phyloP scores from a whole-genome alignment of 1,140 invertebrate species.

The Ptiloglossa arizonensis region DNA sequence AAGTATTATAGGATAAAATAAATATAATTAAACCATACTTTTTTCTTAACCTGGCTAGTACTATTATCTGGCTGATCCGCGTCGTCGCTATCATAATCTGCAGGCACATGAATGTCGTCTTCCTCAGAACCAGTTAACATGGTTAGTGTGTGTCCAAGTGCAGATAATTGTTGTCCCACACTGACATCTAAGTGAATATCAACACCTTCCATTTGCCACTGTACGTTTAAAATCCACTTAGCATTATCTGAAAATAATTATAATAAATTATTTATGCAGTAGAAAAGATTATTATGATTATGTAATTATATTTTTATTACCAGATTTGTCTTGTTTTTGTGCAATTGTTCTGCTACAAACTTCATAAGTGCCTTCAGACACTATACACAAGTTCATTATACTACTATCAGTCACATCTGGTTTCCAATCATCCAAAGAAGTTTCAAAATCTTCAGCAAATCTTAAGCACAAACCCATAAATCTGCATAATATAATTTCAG shows the following conservation, averaged over 20 bases:
- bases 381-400: conserved; percentile 97
- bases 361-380: conserved; percentile 99
- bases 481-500: conserved; percentile 78
- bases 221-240: conserved; percentile 98
- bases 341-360: conserved; percentile 95
- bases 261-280: neutral
- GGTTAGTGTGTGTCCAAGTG: conserved; percentile 96
- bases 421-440: conserved; percentile 98
- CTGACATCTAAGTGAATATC: conserved; percentile 98
- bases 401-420: conserved; percentile 91
- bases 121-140: conserved; percentile 94
- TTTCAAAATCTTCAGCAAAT: conserved; percentile 98
- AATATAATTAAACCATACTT: conserved; percentile 75
- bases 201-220: conserved; percentile 99
- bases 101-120: conserved; percentile 87
- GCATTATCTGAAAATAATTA: conserved; percentile 88
- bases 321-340: conserved; percentile 86
- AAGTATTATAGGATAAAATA: conserved; percentile 59
- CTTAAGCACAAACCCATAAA: conserved; percentile 94
- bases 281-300: conserved; percentile 26
- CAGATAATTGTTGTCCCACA: conserved; percentile 96
- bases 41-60: conserved; percentile 80
- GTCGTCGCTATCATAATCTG: conserved; percentile 90
- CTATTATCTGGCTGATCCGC: conserved; percentile 87
- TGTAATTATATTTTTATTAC: conserved; percentile 70